Conservation (phyloP, 2,113 vertebrate genomes). For the Lycaon pictus region DNA sequence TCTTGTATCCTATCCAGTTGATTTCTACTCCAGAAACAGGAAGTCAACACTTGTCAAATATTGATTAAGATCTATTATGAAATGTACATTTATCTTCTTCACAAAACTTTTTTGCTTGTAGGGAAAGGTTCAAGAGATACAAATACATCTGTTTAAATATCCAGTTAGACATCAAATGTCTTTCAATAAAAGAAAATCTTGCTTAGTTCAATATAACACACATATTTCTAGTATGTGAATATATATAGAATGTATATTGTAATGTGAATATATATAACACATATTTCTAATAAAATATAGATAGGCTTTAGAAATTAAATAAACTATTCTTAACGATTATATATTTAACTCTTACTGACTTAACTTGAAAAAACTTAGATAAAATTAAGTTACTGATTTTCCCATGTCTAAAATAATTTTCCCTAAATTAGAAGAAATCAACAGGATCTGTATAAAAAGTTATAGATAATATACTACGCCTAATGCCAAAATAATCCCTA, state of each 20-base stretch:
- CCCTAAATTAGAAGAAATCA: not conserved
- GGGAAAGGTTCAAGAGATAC: not conserved
- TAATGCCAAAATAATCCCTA: conserved; percentile 37
- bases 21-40: conserved; percentile 1
- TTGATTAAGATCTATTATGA: not conserved
- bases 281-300: conserved; percentile 14
- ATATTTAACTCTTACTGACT: conserved; percentile 14
- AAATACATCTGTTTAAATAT: conserved; percentile 19
- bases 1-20: not conserved
- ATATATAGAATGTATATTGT: too few species aligned
- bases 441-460: not conserved
- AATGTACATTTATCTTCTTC: conserved; percentile 31
- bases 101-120: not conserved
- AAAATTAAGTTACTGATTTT: conserved; percentile 38
- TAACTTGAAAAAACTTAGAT: not conserved
- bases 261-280: too few species aligned
- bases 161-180: not conserved
- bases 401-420: conserved; percentile 17
- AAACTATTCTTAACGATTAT: conserved; percentile 11
- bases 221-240: not conserved
- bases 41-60: not conserved
- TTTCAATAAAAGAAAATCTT: conserved; percentile 33
- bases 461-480: not conserved
- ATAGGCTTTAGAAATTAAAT: conserved; percentile 45
- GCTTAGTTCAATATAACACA: not conserved